phyloP scores from a whole-genome alignment of 2,888 invertebrate species.

The Seladonia tumulorum region DNA sequence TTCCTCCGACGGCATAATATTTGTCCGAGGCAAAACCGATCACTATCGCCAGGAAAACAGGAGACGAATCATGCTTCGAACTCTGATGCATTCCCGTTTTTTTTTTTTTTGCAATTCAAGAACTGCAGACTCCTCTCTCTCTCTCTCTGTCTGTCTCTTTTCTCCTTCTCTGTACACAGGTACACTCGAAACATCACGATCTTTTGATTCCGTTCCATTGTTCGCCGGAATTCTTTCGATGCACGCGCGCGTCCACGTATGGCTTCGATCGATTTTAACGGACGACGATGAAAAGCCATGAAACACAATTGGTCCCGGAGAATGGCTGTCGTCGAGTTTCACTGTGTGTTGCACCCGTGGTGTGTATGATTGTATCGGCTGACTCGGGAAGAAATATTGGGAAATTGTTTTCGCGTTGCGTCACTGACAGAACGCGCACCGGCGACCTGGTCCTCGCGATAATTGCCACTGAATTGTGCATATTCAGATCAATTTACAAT shows the following conservation, averaged over 20 bases:
- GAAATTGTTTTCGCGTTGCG: background rate
- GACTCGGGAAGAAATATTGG: conserved; percentile 13
- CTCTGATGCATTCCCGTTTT: background rate
- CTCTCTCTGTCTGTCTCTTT: background rate
- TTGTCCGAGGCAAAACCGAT: background rate
- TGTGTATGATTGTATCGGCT: background rate
- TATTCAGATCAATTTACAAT: too few relatives aligned
- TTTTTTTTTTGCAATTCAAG: conserved; percentile 20
- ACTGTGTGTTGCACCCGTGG: background rate
- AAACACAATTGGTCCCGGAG: conserved; percentile 3
- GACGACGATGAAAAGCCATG: background rate
- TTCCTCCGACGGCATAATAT: background rate
- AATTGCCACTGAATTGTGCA: too few relatives aligned
- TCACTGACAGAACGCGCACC: too few relatives aligned
- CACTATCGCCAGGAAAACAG: background rate
- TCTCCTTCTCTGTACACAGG: background rate
- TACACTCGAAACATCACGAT: conserved; percentile 19
- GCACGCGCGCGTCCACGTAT: background rate
- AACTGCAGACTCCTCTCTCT: background rate
- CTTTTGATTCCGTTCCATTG: conserved; percentile 23
- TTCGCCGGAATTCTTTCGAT: conserved; percentile 15
- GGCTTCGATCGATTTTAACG: conserved; percentile 17
- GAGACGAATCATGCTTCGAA: background rate
- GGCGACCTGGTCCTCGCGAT: too few relatives aligned
- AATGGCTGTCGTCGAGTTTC: background rate